Evolutionary conservation across 2,797 vertebrate species (phyloP), one percentile per base, ranked within the genome.

Genomic region (Crenuchus spilurus): DNA sequence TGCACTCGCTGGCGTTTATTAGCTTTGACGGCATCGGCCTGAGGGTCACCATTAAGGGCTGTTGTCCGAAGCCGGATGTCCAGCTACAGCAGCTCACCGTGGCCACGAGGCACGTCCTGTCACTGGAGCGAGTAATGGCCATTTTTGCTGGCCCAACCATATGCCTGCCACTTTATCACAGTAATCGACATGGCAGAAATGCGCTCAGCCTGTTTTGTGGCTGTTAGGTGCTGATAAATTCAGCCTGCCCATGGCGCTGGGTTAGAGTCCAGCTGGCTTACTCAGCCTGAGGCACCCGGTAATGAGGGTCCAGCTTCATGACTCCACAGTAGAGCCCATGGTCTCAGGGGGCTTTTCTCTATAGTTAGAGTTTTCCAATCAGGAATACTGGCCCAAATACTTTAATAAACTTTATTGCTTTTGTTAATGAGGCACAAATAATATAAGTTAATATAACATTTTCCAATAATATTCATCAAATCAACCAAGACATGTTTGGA

Each of bases 31-130:
- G 37, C 33, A 16, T 26, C 11, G 39, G 51, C 42, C 67, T 30
- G 24, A 44, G 24, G 74, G 58, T 70, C 54, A 44, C 74, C 57
- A 63, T 70, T 70, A 76, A 70, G 35, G 35, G 28, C 33, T 35
- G 9, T 16, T 48, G 74, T 70, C 58, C 42, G 18, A 63, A 70
- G 39, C 65, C 48, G 30, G 58, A 55, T 49, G 37, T 35, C 30
- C 8, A 20, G 31, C 33, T 58, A 13, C 5, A 6, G 33, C 22
- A 7, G 18, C 6, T 22, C 11, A 9, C 20, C 0, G 10, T 14
- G 48, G 65, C 73, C 31, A 41, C 49, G 11, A 39, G 58, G 60
- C 60, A 57, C 60, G 26, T 64, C 41, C 41, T 46, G 61, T 64
- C 42, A 44, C 8, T 22, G 14, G 13, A 11, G 22, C 41, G 31